These are phyloP conservation scores for Lithodes maja DNA, from an alignment of 2,888 invertebrate genomes.

Conservation along the genomic window DNA sequence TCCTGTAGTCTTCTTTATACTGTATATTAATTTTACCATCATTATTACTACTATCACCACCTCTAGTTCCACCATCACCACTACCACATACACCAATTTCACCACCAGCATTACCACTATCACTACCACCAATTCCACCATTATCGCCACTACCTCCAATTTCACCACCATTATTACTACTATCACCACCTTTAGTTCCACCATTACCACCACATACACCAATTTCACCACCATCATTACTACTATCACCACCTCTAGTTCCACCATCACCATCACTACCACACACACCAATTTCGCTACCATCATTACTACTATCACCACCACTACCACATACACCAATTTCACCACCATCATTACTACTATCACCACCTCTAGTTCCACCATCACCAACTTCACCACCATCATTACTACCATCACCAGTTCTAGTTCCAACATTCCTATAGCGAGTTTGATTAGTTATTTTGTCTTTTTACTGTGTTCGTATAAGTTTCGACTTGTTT, in stretches of 20 bases:
- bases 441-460: too few relatives aligned
- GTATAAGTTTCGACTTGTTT: too few relatives aligned
- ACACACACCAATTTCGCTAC: not conserved
- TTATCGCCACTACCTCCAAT: not conserved
- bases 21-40: too few relatives aligned
- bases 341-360: too few relatives aligned
- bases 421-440: too few relatives aligned
- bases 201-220: not conserved
- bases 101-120: not conserved
- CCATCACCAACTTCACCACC: too few relatives aligned
- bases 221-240: not conserved
- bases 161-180: not conserved
- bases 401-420: too few relatives aligned
- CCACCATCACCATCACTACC: not conserved
- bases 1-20: too few relatives aligned
- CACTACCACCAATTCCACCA: not conserved
- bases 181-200: not conserved
- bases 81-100: not conserved
- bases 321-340: not conserved
- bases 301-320: not conserved
- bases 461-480: too few relatives aligned
- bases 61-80: too few relatives aligned
- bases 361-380: too few relatives aligned
- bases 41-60: too few relatives aligned
- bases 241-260: not conserved